These are phyloP conservation scores for Forbesichthys papilliferus DNA, from an alignment of 2,113 vertebrate genomes.

Conservation along the genomic window DNA sequence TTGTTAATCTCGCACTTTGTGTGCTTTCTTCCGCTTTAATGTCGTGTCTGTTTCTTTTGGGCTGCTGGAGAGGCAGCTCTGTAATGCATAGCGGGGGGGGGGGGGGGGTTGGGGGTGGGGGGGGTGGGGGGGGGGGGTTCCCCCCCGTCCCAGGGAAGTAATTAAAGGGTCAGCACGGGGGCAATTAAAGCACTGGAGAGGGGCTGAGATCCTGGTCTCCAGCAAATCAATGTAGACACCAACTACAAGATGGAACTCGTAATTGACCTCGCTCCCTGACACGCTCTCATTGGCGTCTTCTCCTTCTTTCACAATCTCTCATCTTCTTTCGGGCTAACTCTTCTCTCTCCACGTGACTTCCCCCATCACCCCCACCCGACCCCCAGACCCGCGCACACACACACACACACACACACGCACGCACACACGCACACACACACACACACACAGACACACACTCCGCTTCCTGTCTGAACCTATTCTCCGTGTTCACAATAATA, in stretches of 20 bases:
- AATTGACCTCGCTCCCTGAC: conserved; percentile 63
- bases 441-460: no score
- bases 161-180: conserved; percentile 58
- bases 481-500: conserved; percentile 23
- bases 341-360: conserved; percentile 3
- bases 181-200: conserved; percentile 62
- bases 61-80: conserved; percentile 20
- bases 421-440: no score
- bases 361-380: background rate
- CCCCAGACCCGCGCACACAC: no score
- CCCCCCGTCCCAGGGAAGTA: conserved; percentile 58
- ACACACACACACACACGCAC: no score
- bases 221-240: conserved; percentile 73
- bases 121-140: no score
- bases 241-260: conserved; percentile 65
- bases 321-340: conserved; percentile 8
- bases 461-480: background rate
- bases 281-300: conserved; percentile 41
- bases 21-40: conserved; percentile 1
- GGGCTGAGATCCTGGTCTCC: conserved; percentile 52
- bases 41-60: background rate
- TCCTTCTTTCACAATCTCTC: conserved; percentile 2
- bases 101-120: background rate
- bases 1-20: conserved; percentile 38
- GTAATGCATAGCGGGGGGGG: conserved; percentile 42